Evolutionary conservation across 2,797 vertebrate species (phyloP).

Genomic region (Sebastes baramenuke): DNA sequence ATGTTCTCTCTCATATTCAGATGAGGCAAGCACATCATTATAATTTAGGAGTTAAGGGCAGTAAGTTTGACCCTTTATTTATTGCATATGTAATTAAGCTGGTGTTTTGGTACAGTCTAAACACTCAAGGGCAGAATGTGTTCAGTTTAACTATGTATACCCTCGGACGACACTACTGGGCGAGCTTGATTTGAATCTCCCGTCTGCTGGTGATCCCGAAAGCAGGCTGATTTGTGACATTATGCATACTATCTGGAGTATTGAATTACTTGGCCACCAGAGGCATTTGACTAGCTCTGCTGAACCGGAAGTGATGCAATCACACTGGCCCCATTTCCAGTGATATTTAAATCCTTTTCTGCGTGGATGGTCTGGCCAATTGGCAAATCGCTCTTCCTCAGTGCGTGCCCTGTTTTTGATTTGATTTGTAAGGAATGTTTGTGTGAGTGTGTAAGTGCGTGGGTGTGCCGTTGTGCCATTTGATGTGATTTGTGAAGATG

Average conservation of each 20-base stretch:
- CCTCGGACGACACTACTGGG: neutral
- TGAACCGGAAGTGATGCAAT: conserved; percentile 80
- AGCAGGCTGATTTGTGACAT: conserved; percentile 44
- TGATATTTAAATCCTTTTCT: conserved; percentile 81
- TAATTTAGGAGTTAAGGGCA: neutral
- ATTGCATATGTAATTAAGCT: conserved; percentile 6
- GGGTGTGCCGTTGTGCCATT: conserved; percentile 50
- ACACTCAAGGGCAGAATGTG: conserved; percentile 7
- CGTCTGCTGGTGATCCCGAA: conserved; percentile 23
- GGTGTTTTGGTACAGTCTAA: neutral
- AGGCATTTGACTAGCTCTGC: conserved; percentile 67
- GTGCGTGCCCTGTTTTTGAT: conserved; percentile 56
- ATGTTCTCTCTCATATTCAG: conserved; percentile 1
- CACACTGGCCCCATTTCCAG: conserved; percentile 72
- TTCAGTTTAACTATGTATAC: neutral
- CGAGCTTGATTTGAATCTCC: conserved; percentile 22
- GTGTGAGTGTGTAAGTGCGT: conserved; percentile 49
- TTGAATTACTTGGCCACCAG: conserved; percentile 70
- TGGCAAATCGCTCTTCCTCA: conserved; percentile 56
- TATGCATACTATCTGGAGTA: conserved; percentile 39
- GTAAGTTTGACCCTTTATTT: neutral
- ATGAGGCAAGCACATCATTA: conserved; percentile 13
- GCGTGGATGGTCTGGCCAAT: conserved; percentile 64
- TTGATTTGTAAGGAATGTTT: conserved; percentile 67
- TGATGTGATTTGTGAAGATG: conserved; percentile 71